A percentile compares a stretch with the other conserved stretches of the same genome.
phyloP scores from a whole-genome alignment of 2,797 vertebrate genomes.

The Oreochromis mossambicus region DNA sequence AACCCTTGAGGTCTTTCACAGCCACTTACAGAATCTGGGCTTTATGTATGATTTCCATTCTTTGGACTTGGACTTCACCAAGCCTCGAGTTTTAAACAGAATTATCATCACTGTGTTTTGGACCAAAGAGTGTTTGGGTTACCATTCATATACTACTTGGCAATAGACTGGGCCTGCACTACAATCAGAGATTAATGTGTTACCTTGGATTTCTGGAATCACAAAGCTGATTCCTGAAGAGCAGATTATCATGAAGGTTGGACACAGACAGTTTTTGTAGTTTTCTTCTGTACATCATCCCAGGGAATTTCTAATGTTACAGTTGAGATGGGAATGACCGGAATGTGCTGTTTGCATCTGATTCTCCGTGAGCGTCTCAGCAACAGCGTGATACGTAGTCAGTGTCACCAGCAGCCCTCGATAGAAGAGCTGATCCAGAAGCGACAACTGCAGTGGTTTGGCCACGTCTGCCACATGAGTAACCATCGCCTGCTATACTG shows the following conservation, averaged over 20 bases:
- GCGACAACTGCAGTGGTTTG: background rate
- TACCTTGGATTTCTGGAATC: background rate
- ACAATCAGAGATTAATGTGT: background rate
- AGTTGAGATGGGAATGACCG: background rate
- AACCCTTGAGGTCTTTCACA: background rate
- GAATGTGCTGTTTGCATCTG: background rate
- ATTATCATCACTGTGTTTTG: background rate
- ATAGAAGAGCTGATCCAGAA: background rate
- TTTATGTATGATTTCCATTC: background rate
- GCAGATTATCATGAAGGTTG: background rate
- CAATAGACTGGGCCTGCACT: background rate
- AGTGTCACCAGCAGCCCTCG: background rate
- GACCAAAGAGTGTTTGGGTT: background rate
- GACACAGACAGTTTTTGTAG: background rate
- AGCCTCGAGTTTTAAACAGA: background rate
- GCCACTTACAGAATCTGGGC: background rate
- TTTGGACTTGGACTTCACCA: background rate
- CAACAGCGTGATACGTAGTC: fast-evolving
- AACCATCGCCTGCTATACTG: background rate
- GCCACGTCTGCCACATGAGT: background rate
- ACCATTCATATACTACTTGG: background rate
- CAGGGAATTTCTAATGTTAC: background rate
- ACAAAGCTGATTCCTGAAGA: background rate
- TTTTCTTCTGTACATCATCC: background rate
- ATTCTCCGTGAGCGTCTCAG: background rate